A percentile compares a stretch with the other conserved stretches of the same genome.
These are phyloP conservation scores for Semicossyphus pulcher DNA, from an alignment of 2,113 vertebrate species.

Conservation along the genomic window DNA sequence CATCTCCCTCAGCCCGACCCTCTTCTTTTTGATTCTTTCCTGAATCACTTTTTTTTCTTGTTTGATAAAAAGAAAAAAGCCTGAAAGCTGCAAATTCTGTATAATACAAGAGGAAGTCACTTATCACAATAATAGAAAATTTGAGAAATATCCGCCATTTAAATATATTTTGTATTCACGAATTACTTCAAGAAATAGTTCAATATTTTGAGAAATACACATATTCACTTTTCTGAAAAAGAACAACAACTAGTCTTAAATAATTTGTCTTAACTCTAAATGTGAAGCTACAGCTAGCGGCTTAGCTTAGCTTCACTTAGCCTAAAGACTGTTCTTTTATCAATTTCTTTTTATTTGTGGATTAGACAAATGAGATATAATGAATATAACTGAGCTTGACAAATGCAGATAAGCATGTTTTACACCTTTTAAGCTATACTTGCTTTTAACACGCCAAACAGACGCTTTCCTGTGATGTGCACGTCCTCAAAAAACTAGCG, in stretches of 20 bases:
- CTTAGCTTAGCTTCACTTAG: constrained; percentile 6
- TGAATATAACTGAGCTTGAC: not conserved
- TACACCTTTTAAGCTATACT: too few species aligned
- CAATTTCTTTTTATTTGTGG: not conserved
- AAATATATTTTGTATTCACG: not conserved
- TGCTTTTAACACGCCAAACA: too few species aligned
- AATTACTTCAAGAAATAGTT: not conserved
- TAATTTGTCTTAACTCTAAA: not conserved
- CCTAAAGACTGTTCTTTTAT: too few species aligned
- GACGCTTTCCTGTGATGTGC: too few species aligned
- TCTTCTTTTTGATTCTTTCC: not conserved
- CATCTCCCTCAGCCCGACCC: not conserved
- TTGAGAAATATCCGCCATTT: not conserved
- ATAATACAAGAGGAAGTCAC: not conserved
- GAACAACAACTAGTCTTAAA: too few species aligned
- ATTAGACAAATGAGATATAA: not conserved
- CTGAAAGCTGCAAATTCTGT: not conserved
- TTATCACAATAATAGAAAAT: not conserved
- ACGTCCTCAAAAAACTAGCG: too few species aligned
- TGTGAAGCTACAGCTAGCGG: not conserved
- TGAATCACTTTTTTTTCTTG: not conserved
- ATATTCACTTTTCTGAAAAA: not conserved
- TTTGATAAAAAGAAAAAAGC: not conserved
- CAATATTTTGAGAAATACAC: not conserved
- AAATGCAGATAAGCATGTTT: not conserved